Base-by-base conservation (phyloP, 1,140 invertebrate genomes). In the Ceratitis capitata region DNA sequence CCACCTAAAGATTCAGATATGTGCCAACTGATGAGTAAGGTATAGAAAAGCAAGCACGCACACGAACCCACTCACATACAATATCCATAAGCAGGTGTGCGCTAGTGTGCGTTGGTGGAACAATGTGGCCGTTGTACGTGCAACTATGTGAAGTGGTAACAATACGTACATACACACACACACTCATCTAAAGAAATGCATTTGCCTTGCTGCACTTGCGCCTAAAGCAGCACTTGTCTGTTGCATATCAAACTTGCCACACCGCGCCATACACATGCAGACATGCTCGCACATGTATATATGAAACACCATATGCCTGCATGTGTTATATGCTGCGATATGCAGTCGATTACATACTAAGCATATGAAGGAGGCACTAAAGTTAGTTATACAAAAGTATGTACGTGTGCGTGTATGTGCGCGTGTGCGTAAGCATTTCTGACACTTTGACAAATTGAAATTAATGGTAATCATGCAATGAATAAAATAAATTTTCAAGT, bases 401-500 rank as follows among this genome's bases (percentile, higher is more conserved):
- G 39, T 26, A 10, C 10, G 56, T 58, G n/a, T 58, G 56, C 1
- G 4, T 58, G 56, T 58, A 7, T 14, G 56, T 9, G 56, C 0
- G 10, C 2, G 23, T 45, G 69, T 26, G n/a, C 69, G 39, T 39
- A 23, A 16, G 14, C 82, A 2, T 53, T 83, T 83, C 47, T 83
- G 82, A 83, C 82, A 83, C 82, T 51, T 83, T 83, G 82, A 83
- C 82, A 83, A 83, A 83, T 83, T 83, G 82, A 83, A 83, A 83
- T 83, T 83, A 83, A 83, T 83, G 82, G 32, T 58, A 83, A 83
- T 83, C 82, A 49, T 83, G 49, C 47, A 83, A 83, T 83, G 82
- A 83, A 83, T 83, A 83, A 83, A 83, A 83, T 83, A 83, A 83
- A 83, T 83, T 56, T 53, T 53, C 19, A 53, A n/a, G 51, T 53